Evolutionary conservation across 2,888 invertebrate genomes (phyloP).

Genomic region (Bimastos eiseni): DNA sequence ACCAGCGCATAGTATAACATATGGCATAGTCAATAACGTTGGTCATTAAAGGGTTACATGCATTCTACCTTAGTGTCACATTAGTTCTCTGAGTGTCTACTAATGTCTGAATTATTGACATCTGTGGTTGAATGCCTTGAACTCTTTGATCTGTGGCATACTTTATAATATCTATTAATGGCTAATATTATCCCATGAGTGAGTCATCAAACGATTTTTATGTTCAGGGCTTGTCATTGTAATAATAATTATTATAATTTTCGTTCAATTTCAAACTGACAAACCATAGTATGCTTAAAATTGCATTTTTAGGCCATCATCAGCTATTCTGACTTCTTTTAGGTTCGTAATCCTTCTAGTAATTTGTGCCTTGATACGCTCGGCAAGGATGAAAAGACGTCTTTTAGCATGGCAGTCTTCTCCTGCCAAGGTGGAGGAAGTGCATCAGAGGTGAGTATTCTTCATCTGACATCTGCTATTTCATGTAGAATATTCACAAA

Average conservation of each 20-base stretch:
- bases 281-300: too few species aligned
- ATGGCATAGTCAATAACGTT: too few species aligned
- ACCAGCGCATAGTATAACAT: too few species aligned
- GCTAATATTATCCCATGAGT: background rate
- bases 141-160: background rate
- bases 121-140: too few species aligned
- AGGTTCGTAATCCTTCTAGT: conserved; percentile 59
- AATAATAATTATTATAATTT: too few species aligned
- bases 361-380: conserved; percentile 60
- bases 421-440: conserved; percentile 52
- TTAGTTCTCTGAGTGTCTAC: too few species aligned
- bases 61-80: background rate
- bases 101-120: too few species aligned
- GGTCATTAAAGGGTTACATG: too few species aligned
- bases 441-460: conserved; percentile 55
- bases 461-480: background rate
- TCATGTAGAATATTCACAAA: background rate
- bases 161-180: background rate
- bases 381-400: conserved; percentile 59
- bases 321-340: conserved; percentile 14
- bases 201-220: background rate
- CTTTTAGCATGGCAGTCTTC: conserved; percentile 57
- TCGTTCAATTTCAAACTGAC: too few species aligned
- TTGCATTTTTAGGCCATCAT: background rate
- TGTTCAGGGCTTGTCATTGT: background rate